Percentiles rank a stretch among this genome's conserved stretches.
Evolutionary conservation across 2,113 vertebrate genomes (phyloP).

Genomic region (Corythaixoides concolor): DNA sequence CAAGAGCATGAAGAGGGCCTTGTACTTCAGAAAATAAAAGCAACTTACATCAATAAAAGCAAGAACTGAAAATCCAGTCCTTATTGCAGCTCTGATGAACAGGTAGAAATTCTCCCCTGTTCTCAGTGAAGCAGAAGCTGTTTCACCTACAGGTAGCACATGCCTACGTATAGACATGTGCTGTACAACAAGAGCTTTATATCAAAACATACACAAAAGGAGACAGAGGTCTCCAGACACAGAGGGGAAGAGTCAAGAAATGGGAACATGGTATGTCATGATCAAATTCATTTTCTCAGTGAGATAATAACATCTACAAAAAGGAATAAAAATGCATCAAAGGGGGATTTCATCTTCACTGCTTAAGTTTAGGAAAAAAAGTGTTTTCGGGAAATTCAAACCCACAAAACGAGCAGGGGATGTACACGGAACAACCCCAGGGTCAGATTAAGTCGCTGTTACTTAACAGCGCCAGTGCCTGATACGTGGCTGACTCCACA

Average conservation of each 20-base stretch:
- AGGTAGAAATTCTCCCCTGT: neutral
- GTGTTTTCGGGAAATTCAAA: conserved; percentile 37
- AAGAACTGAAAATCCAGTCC: neutral
- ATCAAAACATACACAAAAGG: neutral
- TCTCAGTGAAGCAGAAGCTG: neutral
- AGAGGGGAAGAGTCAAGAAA: neutral
- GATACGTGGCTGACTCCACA: neutral
- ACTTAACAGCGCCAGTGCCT: neutral
- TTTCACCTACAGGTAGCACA: neutral
- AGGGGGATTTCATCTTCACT: neutral
- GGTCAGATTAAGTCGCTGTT: neutral
- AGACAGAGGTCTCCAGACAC: neutral
- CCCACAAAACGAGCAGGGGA: conserved; percentile 3
- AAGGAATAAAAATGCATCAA: neutral
- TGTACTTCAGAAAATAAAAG: neutral
- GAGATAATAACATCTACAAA: neutral
- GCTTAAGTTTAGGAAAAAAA: neutral
- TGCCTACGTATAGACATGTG: fast-evolving
- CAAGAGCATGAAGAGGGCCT: neutral
- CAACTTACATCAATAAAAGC: neutral
- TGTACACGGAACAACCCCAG: conserved; percentile 19
- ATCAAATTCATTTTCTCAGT: neutral
- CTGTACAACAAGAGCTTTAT: neutral
- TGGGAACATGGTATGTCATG: neutral
- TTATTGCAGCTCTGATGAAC: neutral